phyloP scores from a whole-genome alignment of 2,797 vertebrate species.

The Myoxocephalus aenaeus region DNA sequence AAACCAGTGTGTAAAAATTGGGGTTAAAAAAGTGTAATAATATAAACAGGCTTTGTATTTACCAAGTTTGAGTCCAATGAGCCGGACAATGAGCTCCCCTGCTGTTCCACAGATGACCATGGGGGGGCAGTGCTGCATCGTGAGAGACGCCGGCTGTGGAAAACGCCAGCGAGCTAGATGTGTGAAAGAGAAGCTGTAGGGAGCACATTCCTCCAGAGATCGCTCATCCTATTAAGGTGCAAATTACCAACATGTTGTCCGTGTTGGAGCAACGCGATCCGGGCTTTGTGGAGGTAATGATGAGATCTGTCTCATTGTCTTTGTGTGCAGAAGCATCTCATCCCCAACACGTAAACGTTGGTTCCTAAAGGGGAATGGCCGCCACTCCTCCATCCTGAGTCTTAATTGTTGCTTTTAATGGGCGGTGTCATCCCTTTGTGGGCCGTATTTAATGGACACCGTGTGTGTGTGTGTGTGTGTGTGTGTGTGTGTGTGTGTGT shows the following conservation, averaged over 20 bases:
- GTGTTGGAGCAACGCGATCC: slow-evolving; percentile 57
- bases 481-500: neutral
- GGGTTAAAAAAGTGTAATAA: neutral
- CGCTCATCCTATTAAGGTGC: slow-evolving; percentile 68
- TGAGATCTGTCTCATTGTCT: slow-evolving; percentile 68
- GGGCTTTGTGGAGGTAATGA: slow-evolving; percentile 57
- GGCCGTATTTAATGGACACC: slow-evolving; percentile 4
- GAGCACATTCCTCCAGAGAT: slow-evolving; percentile 51
- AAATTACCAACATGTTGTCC: slow-evolving; percentile 63
- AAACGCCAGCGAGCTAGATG: slow-evolving; percentile 35
- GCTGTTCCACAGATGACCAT: slow-evolving; percentile 44
- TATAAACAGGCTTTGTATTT: neutral
- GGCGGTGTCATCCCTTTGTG: neutral
- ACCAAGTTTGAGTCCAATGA: neutral
- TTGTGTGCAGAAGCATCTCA: slow-evolving; percentile 41
- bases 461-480: too few relatives aligned
- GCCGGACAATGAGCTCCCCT: neutral
- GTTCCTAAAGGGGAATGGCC: slow-evolving; percentile 26
- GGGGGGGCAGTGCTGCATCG: slow-evolving; percentile 74
- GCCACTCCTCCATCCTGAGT: slow-evolving; percentile 30
- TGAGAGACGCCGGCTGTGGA: neutral
- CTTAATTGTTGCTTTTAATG: slow-evolving; percentile 50
- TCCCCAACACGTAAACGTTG: slow-evolving; percentile 17
- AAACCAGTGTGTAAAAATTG: neutral
- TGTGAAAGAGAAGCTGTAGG: slow-evolving; percentile 56